Percentiles rank a stretch among this genome's conserved stretches.
Conservation (phyloP, 2,888 invertebrate genomes). For the Acanthosepion esculentum region DNA sequence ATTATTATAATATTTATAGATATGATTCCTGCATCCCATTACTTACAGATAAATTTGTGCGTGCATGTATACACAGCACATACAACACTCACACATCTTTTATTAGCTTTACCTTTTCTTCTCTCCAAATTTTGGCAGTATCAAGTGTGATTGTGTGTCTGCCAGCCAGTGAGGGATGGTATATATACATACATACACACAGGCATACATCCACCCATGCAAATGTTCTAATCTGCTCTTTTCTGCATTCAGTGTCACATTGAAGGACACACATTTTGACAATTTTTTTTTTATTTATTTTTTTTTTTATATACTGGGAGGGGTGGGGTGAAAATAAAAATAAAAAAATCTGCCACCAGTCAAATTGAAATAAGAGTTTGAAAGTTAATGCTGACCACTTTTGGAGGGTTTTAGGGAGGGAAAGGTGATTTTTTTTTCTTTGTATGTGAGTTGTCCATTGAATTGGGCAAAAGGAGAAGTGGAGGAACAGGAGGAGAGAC, state of each 20-base stretch:
- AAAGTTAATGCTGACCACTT: background rate
- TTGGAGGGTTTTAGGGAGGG: background rate
- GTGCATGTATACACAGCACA: background rate
- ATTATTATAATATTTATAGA: background rate
- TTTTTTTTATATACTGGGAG: background rate
- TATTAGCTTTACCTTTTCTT: background rate
- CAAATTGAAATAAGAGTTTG: background rate
- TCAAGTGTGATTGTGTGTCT: background rate
- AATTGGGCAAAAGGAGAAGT: background rate
- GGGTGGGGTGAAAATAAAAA: background rate
- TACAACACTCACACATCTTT: background rate
- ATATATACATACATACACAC: background rate
- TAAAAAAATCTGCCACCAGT: constrained; percentile 14
- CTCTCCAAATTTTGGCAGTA: background rate
- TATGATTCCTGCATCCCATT: constrained; percentile 6
- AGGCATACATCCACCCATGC: background rate
- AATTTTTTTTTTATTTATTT: too few species aligned
- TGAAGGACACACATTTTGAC: too few species aligned
- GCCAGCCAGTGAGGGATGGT: background rate
- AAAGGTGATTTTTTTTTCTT: background rate
- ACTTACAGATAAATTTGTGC: background rate
- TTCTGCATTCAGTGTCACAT: background rate
- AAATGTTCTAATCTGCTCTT: background rate
- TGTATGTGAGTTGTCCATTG: background rate
- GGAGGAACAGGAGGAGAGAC: background rate